Conservation (phyloP, 2,888 invertebrate species). For the Melanostoma mellinum region DNA sequence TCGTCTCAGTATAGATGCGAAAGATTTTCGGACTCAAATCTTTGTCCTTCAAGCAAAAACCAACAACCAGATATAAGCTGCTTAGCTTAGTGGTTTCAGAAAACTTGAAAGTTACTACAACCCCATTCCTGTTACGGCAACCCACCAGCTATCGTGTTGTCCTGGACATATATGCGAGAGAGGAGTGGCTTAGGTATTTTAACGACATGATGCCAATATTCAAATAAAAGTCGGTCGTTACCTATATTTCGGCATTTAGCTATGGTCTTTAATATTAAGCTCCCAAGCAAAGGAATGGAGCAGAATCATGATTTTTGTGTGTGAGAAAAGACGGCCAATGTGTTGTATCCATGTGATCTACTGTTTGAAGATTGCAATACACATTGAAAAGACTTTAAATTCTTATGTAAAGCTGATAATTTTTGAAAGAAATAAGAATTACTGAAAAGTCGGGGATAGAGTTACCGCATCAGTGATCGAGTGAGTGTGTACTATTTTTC, state of each 20-base stretch:
- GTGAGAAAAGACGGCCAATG: too few relatives aligned
- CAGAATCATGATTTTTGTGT: too few relatives aligned
- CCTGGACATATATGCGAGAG: slow-evolving; percentile 8
- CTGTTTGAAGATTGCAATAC: too few relatives aligned
- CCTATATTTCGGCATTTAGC: slow-evolving; percentile 31
- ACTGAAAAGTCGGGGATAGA: too few relatives aligned
- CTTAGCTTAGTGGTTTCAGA: slow-evolving; percentile 69
- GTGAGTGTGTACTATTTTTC: too few relatives aligned
- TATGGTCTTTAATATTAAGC: slow-evolving; percentile 50
- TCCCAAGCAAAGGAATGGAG: neutral
- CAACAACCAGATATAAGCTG: slow-evolving; percentile 72
- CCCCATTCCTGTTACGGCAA: neutral
- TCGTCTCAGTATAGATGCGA: slow-evolving; percentile 39
- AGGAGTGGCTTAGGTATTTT: slow-evolving; percentile 4
- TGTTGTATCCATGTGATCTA: too few relatives aligned
- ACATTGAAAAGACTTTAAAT: too few relatives aligned
- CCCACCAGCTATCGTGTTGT: slow-evolving; percentile 20
- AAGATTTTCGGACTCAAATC: slow-evolving; percentile 64
- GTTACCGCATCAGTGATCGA: too few relatives aligned
- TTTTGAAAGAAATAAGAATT: too few relatives aligned
- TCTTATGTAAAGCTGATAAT: too few relatives aligned
- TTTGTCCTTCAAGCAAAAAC: slow-evolving; percentile 69
- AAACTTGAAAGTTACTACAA: slow-evolving; percentile 61
- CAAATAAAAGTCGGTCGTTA: neutral
- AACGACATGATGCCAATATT: slow-evolving; percentile 21